These are phyloP conservation scores for Carassius gibelio DNA, from an alignment of 2,113 vertebrate genomes.

Conservation along the genomic window DNA sequence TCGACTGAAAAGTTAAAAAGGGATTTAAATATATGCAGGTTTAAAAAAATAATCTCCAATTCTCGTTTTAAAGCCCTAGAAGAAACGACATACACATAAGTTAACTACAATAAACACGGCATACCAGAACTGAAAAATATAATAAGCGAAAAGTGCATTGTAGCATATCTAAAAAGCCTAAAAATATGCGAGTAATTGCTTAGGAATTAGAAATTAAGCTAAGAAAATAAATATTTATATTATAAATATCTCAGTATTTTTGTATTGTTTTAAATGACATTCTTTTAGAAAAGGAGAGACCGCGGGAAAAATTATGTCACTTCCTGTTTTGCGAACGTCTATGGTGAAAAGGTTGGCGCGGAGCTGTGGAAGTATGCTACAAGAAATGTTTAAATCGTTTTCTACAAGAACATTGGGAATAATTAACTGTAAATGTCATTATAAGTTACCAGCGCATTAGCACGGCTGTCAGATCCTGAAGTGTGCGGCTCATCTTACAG, in stretches of 20 bases:
- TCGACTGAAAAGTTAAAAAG: too few species aligned
- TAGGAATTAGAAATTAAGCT: neutral
- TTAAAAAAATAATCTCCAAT: neutral
- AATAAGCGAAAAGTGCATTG: neutral
- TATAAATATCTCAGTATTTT: too few species aligned
- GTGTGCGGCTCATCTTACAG: neutral
- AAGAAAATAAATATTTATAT: neutral
- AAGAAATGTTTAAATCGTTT: neutral
- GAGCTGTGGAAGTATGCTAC: constrained; percentile 49
- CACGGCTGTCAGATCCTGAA: neutral
- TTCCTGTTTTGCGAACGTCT: constrained; percentile 68
- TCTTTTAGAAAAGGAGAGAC: constrained; percentile 52
- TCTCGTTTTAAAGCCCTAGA: neutral
- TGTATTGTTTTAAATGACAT: too few species aligned
- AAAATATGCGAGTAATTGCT: too few species aligned
- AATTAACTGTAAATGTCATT: neutral
- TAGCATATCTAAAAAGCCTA: neutral
- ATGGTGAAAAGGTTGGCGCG: constrained; percentile 71
- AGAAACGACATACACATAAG: neutral
- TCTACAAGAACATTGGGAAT: neutral
- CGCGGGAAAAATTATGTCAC: constrained; percentile 80
- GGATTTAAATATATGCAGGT: too few species aligned
- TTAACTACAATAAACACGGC: neutral
- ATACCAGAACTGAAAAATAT: neutral
- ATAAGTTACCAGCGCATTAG: too few species aligned